Conservation (phyloP, 2,888 invertebrate species). For the Rugalucina vietnamica region DNA sequence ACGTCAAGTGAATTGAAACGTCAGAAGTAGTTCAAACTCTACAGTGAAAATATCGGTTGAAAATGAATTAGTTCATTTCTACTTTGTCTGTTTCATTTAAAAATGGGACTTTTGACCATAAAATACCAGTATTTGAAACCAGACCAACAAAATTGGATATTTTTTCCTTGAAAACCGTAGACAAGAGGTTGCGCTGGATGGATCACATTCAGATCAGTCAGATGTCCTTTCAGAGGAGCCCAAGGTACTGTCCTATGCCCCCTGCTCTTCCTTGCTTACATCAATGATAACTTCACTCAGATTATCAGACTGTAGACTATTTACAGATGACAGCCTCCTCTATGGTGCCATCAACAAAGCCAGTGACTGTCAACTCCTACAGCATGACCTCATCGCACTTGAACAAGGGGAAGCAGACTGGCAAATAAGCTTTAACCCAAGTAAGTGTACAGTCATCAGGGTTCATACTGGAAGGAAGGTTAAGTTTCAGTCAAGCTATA, state of each 20-base stretch:
- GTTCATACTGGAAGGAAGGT: background rate
- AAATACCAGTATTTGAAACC: no score
- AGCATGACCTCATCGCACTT: background rate
- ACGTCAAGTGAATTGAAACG: no score
- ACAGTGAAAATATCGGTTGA: no score
- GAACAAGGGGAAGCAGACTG: background rate
- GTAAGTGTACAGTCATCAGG: background rate
- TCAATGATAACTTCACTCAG: background rate
- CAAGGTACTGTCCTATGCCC: background rate
- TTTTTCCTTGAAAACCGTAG: no score
- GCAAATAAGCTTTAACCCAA: background rate
- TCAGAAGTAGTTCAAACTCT: no score
- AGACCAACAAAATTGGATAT: no score
- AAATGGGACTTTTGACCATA: no score
- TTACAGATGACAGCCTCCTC: background rate
- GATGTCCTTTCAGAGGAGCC: no score
- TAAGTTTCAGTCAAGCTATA: background rate
- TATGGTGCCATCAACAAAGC: background rate
- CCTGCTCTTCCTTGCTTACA: background rate
- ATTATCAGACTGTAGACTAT: background rate
- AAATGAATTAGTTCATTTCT: no score
- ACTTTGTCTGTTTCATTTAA: no score
- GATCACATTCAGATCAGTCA: no score
- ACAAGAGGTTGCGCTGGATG: no score
- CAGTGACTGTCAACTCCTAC: background rate